phyloP scores from a whole-genome alignment of 2,113 vertebrate species.

The Callithrix jacchus region DNA sequence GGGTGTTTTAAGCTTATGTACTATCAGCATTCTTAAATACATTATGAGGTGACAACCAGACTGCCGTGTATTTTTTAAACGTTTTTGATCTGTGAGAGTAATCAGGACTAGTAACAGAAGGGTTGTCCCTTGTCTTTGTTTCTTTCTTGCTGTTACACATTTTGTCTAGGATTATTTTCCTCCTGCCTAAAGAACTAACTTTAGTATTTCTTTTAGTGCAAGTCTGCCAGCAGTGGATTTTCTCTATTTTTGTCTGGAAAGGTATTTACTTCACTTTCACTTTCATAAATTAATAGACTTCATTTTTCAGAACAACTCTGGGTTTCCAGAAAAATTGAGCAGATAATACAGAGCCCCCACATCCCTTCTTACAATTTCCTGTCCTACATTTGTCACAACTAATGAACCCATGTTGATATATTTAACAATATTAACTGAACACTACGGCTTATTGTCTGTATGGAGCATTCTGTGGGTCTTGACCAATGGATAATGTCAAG shows the following conservation, averaged over 20 bases:
- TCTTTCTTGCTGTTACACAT: background rate
- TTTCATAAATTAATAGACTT: background rate
- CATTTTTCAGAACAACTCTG: background rate
- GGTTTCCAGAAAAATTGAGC: background rate
- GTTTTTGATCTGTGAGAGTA: background rate
- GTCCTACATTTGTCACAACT: background rate
- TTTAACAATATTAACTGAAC: background rate
- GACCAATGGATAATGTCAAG: no score
- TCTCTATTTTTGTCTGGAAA: background rate
- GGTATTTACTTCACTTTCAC: background rate
- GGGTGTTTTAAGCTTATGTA: background rate
- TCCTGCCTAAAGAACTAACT: background rate
- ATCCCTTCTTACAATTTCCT: background rate
- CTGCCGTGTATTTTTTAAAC: fast-evolving
- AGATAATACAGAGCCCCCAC: background rate
- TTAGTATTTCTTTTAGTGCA: background rate
- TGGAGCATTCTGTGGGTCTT: background rate
- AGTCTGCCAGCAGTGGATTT: background rate
- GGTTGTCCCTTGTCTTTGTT: background rate
- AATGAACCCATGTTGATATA: background rate
- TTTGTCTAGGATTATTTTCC: background rate
- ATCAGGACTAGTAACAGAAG: background rate
- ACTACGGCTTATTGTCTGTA: background rate
- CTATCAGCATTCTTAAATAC: fast-evolving
- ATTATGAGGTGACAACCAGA: background rate